Base-by-base conservation (phyloP, 2,113 vertebrate species). In the Muntiacus muntjak region DNA sequence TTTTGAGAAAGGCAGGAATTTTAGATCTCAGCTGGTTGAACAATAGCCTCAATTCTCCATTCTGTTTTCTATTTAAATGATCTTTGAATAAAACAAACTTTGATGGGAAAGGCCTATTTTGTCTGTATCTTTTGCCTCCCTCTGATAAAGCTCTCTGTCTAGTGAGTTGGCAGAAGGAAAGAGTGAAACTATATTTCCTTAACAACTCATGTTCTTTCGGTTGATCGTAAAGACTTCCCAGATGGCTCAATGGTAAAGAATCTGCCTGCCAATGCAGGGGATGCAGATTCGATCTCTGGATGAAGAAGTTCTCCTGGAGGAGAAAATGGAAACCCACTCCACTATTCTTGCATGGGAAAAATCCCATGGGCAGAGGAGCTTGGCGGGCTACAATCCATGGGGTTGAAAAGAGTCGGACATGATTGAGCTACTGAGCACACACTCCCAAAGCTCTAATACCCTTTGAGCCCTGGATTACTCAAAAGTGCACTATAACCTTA, bases 401-500 rank as follows among this genome's bases (percentile, higher is more conserved):
- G 71, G 11, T 43, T 0, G 1, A 25, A 67, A n/a, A 43, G 23
- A 43, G 11, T 76, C 71, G 26, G 71, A 76, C 3, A 2, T 43
- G 40, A 76, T 7, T 76, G 71, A 76, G 71, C 71, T 43, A 26
- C 40, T 76, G 40, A 26, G 71, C 25, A 43, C 23, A 8, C 12
- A 26, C 40, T 25, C 6, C 21, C 40, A 26, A 76, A 97, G 78
- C 74, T 83, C 1, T 52, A 95, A 91, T 57, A 64, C 17, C 3
- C 67, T 71, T 94, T 2, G 16, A 89, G 47, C 36, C 57, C 36
- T 45, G 16, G 67, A 74, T 93, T 55, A 93, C 82, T 97, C 81
- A 71, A 60, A 92, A 91, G 58, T 92, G 81, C 94, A 78, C 54
- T 92, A 40, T 36, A 50, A 90, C 78, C 94, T 93, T 81, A 97